These are phyloP conservation scores for Amphiprion ocellaris DNA, from an alignment of 2,113 vertebrate genomes.

Conservation along the genomic window DNA sequence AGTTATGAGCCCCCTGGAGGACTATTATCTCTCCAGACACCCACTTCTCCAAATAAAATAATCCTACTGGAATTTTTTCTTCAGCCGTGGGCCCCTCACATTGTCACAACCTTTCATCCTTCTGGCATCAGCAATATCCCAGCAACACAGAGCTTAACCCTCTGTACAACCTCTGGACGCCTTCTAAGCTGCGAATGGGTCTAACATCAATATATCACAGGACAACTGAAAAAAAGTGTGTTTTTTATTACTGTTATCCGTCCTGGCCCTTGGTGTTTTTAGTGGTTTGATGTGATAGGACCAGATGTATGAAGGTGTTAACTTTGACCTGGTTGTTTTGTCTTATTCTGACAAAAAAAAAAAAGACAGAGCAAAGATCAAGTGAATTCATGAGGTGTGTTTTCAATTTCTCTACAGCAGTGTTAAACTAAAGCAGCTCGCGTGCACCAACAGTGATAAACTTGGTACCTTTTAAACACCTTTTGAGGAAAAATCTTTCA, in stretches of 20 bases:
- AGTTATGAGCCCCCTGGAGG: slow-evolving; percentile 26
- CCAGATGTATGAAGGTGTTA: slow-evolving; percentile 76
- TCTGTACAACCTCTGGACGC: slow-evolving; percentile 31
- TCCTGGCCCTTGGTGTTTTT: slow-evolving; percentile 62
- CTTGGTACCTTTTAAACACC: slow-evolving; percentile 50
- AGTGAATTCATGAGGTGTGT: slow-evolving; percentile 46
- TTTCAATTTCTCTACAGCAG: slow-evolving; percentile 60
- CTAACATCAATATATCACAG: slow-evolving; percentile 61
- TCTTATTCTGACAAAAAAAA: slow-evolving; percentile 42
- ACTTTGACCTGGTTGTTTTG: slow-evolving; percentile 60
- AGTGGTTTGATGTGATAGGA: slow-evolving; percentile 61
- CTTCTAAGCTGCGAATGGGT: slow-evolving; percentile 40
- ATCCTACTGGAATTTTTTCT: slow-evolving; percentile 64
- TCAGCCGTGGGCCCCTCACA: slow-evolving; percentile 47
- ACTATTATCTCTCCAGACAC: slow-evolving; percentile 39
- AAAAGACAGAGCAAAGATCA: slow-evolving; percentile 6
- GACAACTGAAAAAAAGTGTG: slow-evolving; percentile 18
- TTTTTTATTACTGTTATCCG: slow-evolving; percentile 59
- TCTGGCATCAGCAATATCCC: slow-evolving; percentile 41
- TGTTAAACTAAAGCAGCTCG: slow-evolving; percentile 58
- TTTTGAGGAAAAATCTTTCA: slow-evolving; percentile 53
- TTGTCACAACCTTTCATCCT: slow-evolving; percentile 66
- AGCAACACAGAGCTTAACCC: slow-evolving; percentile 38
- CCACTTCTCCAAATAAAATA: slow-evolving; percentile 66
- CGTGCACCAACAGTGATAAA: slow-evolving; percentile 51